Evolutionary conservation across 2,113 vertebrate species (phyloP), one percentile per base, ranked within the genome.

Genomic region (Campylomormyrus numenius): DNA sequence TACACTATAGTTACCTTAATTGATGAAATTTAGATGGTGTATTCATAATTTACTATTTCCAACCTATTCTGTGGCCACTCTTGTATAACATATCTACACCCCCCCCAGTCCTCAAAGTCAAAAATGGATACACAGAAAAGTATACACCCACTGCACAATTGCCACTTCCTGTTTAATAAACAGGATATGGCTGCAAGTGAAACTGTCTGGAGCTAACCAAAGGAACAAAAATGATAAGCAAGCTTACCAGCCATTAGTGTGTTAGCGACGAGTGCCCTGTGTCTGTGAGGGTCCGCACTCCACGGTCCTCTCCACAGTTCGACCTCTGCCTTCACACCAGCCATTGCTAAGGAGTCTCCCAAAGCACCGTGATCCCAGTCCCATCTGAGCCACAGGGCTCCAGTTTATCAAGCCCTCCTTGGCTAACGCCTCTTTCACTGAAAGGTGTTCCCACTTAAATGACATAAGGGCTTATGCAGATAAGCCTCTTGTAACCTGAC

Each of bases 161-260:
- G 11, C 85, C 8, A 21, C 13, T 56, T 24, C 35, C 52, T 45
- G 56, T 52, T 46, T 62, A 24, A 46, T 46, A 83, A 53, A 48
- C 31, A 84, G 85, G 53, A 50, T n/a, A 84, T 31, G 53, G 17
- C 53, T 88, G 31, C 53, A 35, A 39, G 9, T 42, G 49, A 87
- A 53, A 56, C 3, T 87, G 52, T 87, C 8, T 58, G 52, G 46
- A 52, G 56, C 13, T 35, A n/a, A 39, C 0, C 45, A 83, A 87
- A 45, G 0, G 42, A 9, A 13, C 13, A 88, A 45, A 27, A 84
- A 7, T 74, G 10, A 74, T 9, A 58, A 19, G 74, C 83, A 91
- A 70, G 50, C 95, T 90, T 90, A 96, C 96, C 95, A 90, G 94
- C 94, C 95, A 96, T 96, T 21, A 96, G 90, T 0, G 93, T 89